Percentiles rank a stretch among this genome's conserved stretches.
phyloP scores from a whole-genome alignment of 2,113 vertebrate genomes.

The Pluvialis apricaria region DNA sequence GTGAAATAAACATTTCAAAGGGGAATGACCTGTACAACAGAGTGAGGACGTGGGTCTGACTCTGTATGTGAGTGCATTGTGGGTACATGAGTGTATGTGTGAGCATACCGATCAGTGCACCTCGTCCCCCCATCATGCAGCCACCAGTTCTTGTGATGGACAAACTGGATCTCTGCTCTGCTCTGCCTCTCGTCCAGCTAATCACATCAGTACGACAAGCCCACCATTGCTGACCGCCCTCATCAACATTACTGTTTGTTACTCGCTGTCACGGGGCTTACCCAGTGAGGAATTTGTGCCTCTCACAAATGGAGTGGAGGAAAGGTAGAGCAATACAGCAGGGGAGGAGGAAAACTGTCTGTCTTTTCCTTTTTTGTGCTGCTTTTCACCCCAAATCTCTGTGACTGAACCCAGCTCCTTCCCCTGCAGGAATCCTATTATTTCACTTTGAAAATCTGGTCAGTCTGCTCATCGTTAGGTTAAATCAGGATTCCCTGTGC shows the following conservation, averaged over 20 bases:
- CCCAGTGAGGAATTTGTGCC: not conserved
- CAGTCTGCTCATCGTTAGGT: conserved; percentile 4
- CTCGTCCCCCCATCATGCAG: rapidly evolving
- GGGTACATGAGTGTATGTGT: not conserved
- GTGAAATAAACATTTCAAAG: not conserved
- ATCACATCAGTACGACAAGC: not conserved
- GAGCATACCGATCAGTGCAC: rapidly evolving
- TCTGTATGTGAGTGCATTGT: not conserved
- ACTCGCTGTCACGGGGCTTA: not conserved
- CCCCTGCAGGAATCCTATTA: not conserved
- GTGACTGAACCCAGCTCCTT: not conserved
- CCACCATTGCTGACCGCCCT: not conserved
- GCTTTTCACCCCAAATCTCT: not conserved
- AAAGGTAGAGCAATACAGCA: not conserved
- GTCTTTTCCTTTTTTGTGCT: not conserved
- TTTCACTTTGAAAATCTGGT: conserved; percentile 47
- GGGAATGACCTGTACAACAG: not conserved
- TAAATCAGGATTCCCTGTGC: conserved; percentile 49
- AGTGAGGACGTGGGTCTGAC: not conserved
- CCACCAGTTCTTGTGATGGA: not conserved
- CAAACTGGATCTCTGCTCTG: not conserved
- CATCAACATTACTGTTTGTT: not conserved
- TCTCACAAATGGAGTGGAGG: not conserved
- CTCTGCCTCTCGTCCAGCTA: not conserved
- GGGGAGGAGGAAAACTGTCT: not conserved